phyloP scores from a whole-genome alignment of 2,888 invertebrate genomes.

The Chalcis sispes region DNA sequence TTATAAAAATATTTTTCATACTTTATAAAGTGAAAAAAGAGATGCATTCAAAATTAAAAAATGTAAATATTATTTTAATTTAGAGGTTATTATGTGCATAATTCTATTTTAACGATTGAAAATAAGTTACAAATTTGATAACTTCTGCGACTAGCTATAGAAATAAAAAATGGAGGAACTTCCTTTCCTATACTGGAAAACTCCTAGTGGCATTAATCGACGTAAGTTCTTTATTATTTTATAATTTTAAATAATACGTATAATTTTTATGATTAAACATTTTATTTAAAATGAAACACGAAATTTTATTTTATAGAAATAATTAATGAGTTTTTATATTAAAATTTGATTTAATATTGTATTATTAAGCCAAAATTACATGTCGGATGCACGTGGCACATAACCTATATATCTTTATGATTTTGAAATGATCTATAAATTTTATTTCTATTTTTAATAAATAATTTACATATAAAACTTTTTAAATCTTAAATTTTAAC shows the following conservation, averaged over 20 bases:
- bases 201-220: conserved; percentile 90
- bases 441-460: background rate
- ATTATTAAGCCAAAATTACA: conserved; percentile 8
- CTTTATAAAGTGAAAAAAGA: background rate
- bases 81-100: background rate
- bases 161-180: conserved; percentile 53
- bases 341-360: conserved; percentile 6
- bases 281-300: background rate
- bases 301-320: background rate
- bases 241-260: conserved; percentile 60
- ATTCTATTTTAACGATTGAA: background rate
- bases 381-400: conserved; percentile 50
- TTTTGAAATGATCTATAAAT: background rate
- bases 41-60: background rate
- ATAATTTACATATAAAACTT: background rate
- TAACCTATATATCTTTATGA: conserved; percentile 38
- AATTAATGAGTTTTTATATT: background rate
- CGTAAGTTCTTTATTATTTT: conserved; percentile 77
- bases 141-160: background rate
- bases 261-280: conserved; percentile 61
- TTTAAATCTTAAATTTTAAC: background rate
- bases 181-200: conserved; percentile 69
- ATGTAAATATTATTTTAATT: background rate
- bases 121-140: conserved; percentile 18
- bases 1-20: background rate